Conservation (phyloP, 2,888 invertebrate species). For the Dryococelus australis region DNA sequence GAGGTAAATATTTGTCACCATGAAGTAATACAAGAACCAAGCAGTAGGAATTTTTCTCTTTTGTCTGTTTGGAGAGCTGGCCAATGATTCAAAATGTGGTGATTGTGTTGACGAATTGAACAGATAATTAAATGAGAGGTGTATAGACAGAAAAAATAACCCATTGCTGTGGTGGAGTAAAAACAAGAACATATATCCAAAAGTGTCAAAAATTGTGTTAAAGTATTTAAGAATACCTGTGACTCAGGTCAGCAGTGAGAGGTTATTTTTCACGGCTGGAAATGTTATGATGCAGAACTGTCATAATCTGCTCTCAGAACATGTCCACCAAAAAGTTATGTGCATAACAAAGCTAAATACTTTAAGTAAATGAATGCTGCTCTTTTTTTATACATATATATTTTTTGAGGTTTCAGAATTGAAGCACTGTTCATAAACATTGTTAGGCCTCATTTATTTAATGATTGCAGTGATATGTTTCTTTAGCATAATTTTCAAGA, state of each 20-base stretch:
- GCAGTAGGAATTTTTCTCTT: not conserved
- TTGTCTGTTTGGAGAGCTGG: not conserved
- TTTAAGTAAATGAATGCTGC: not conserved
- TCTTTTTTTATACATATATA: not conserved
- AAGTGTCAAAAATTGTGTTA: conserved; percentile 5
- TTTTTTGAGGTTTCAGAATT: too few species aligned
- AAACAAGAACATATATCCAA: not conserved
- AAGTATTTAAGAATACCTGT: conserved; percentile 33
- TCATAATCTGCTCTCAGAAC: conserved; percentile 28
- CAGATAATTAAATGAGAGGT: not conserved
- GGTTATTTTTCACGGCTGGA: conserved; percentile 41
- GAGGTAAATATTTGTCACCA: not conserved
- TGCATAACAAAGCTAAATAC: conserved; percentile 27
- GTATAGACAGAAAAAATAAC: conserved; percentile 19
- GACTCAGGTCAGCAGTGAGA: conserved; percentile 31
- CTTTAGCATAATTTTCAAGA: too few species aligned
- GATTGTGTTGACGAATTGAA: conserved; percentile 4
- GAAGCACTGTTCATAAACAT: too few species aligned
- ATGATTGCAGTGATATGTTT: too few species aligned
- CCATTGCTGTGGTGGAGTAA: conserved; percentile 30
- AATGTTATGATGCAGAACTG: conserved; percentile 34
- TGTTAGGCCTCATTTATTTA: too few species aligned
- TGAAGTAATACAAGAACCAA: not conserved
- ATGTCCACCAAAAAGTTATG: not conserved
- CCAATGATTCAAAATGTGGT: not conserved